Percentiles rank a stretch among this genome's conserved stretches.
Conservation (phyloP, 2,797 vertebrate genomes). For the Tauraco hartlaubi region DNA sequence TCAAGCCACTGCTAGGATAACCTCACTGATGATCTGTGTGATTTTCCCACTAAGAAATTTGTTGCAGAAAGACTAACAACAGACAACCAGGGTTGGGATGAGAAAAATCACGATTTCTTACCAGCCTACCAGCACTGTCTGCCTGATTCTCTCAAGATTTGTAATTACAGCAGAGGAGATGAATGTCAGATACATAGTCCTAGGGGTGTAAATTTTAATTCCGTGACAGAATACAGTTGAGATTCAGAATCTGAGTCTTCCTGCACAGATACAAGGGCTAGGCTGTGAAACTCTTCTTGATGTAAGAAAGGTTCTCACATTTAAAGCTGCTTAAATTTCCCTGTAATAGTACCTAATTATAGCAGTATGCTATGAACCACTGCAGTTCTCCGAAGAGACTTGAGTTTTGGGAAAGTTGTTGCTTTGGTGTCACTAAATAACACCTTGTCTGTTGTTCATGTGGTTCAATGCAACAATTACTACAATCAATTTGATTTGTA, state of each 20-base stretch:
- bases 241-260: not conserved
- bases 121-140: not conserved
- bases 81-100: fast-evolving
- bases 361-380: fast-evolving
- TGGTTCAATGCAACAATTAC: not conserved
- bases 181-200: not conserved
- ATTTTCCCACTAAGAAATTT: not conserved
- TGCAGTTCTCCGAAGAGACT: not conserved
- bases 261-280: not conserved
- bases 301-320: not conserved
- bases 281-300: not conserved
- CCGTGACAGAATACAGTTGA: not conserved
- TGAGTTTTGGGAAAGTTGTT: not conserved
- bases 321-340: not conserved
- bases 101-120: fast-evolving
- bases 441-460: not conserved
- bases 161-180: not conserved
- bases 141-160: not conserved
- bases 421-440: not conserved
- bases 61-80: not conserved
- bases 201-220: not conserved
- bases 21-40: not conserved
- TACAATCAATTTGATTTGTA: not conserved
- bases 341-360: not conserved
- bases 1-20: not conserved